Conservation (phyloP, 2,797 vertebrate genomes). For the Squalus acanthias region DNA sequence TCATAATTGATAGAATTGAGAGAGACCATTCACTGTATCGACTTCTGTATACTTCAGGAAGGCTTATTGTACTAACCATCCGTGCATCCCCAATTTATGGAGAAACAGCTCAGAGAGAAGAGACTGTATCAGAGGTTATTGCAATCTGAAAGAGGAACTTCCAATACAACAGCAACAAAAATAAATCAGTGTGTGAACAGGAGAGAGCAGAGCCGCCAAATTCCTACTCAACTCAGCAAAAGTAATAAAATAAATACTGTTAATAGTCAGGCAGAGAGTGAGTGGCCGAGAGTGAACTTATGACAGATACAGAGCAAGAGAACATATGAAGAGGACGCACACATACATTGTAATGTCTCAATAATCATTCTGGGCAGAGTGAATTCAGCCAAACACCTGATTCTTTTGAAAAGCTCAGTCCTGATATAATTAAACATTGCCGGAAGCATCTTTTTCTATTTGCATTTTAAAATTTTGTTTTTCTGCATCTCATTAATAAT, state of each 20-base stretch:
- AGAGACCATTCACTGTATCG: background rate
- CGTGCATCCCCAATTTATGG: background rate
- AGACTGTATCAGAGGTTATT: background rate
- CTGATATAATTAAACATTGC: background rate
- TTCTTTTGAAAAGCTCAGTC: background rate
- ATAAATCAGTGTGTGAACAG: background rate
- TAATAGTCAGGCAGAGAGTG: background rate
- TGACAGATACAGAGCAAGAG: background rate
- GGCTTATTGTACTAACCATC: background rate
- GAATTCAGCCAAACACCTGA: background rate
- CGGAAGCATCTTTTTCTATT: background rate
- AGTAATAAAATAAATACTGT: background rate
- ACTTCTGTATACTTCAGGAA: background rate
- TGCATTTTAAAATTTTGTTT: background rate
- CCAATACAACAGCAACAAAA: background rate
- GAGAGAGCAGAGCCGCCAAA: background rate
- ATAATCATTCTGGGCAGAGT: background rate
- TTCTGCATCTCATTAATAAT: background rate
- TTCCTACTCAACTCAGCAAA: background rate
- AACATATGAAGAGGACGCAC: background rate
- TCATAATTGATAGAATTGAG: background rate
- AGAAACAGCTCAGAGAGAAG: background rate
- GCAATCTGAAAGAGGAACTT: background rate
- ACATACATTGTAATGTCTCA: background rate
- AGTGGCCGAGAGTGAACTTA: background rate